Evolutionary conservation across 2,888 invertebrate genomes (phyloP), one percentile per base, ranked within the genome.

Genomic region (Tinea pellionella): DNA sequence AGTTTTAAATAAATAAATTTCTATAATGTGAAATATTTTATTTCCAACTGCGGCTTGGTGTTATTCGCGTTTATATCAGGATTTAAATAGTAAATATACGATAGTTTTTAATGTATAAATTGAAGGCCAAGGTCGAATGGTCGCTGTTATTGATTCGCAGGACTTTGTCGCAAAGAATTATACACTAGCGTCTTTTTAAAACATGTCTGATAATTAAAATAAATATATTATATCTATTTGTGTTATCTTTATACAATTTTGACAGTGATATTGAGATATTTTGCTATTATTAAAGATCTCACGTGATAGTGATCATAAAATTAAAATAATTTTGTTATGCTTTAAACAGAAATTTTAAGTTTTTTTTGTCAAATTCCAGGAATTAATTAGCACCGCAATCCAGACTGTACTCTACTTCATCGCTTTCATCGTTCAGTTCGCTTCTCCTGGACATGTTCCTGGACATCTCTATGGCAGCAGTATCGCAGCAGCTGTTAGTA

Each of bases 351-450:
- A 24, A 24, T 24, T 24, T 24, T 24, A 24, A 24, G 6, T 24
- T 6, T 24, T 24, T 24, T 24, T 24, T 24, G 3, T 3, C 24
- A 24, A 62, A 64, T 89, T 90, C 65, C 86, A 96, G 96, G 96
- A 96, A 86, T 81, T 96, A 67, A 80, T 95, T 62, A 94, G 95
- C 72, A 93, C 93, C 11, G 90, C 87, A 37, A 82, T 93, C 64
- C 89, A 91, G 67, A 89, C 94, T 0, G 71, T 93, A 16, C 81
- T 94, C 65, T 96, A 96, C 78, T 86, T 92, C 66, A 92, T 94
- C 65, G 96, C 92, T 0, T 94, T 94, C 79, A 93, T 96, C 66
- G 91, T 93, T 19, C 92, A 96, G 73, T 88, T 96, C 66, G 89
- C 92, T 0, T 84, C 88, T 16, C 91, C 92, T 88, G 75, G 89